A percentile compares a stretch with the other conserved stretches of the same genome.
Conservation (phyloP, 1,140 invertebrate genomes). For the Nephila pilipes region DNA sequence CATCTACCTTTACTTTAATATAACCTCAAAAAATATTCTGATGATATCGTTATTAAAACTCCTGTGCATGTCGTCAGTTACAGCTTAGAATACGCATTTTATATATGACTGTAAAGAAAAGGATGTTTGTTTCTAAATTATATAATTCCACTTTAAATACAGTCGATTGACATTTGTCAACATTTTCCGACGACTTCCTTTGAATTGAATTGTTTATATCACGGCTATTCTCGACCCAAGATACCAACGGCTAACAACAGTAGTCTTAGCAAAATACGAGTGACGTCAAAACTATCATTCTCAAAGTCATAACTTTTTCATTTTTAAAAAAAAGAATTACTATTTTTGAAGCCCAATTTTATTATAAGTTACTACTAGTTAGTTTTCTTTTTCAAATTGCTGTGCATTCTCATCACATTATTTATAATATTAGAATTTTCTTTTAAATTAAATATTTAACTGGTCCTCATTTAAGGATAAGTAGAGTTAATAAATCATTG, state of each 20-base stretch:
- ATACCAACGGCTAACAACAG: not conserved
- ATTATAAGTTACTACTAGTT: too few species aligned
- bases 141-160: not conserved
- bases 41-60: not conserved
- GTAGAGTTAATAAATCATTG: too few species aligned
- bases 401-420: too few species aligned
- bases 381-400: too few species aligned
- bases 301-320: too few species aligned
- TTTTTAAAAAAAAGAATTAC: too few species aligned
- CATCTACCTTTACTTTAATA: not conserved
- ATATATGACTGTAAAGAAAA: not conserved
- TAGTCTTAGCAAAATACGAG: too few species aligned
- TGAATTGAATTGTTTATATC: conserved; percentile 18
- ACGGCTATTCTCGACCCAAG: not conserved
- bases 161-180: not conserved
- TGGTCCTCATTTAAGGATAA: too few species aligned
- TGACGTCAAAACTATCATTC: not conserved
- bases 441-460: too few species aligned
- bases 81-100: not conserved
- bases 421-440: too few species aligned
- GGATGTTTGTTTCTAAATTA: not conserved
- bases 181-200: not conserved
- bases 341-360: too few species aligned
- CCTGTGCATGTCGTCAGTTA: not conserved
- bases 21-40: conserved; percentile 31